Base-by-base conservation (phyloP, 2,113 vertebrate species). In the Dasyurus viverrinus region DNA sequence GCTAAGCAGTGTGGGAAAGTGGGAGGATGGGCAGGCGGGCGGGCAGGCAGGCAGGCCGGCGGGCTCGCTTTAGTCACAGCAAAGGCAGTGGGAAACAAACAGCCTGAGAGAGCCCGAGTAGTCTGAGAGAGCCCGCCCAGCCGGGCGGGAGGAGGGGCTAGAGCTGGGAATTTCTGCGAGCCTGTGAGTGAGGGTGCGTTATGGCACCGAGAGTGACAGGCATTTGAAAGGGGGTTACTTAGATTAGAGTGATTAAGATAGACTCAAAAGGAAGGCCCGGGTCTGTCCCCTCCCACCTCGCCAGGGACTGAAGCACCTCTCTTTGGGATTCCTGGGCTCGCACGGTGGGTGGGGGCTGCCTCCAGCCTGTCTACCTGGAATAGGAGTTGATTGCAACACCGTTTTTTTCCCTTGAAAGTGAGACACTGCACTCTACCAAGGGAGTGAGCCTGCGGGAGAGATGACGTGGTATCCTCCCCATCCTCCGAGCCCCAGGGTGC, bases 1-100 rank as follows among this genome's bases (percentile, higher is more conserved):
- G 96, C 97, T 89, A 93, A 96, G 97, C 97, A 96, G 97, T 98
- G 98, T 98, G 98, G 98, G 98, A 98, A 98, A 98, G 98, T 96
- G 96, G 98, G 98, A 96, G 98, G 97, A 97, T 97, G 98, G 98
- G 98, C 97, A 92, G 94, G 93, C 68, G 46, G 54, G 57, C 27
- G 94, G 95, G 96, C 94, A 19, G 68, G 60, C 60, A n/a, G 60
- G 68, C 68, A 84, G n/a, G 68, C 68, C 68, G 68, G 68, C 68
- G 68, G 68, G 68, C 68, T 84, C n/a, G n/a, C 76, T 53, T 95
- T 93, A 96, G 94, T 96, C 93, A 94, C 94, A 94, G 93, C 89
- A n/a, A 54, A 91, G 46, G 84, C 95, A 93, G 89, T 24, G 89
- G 90, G 94, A 89, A 84, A 53, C n/a, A 92, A 68, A 53, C 89